phyloP scores from a whole-genome alignment of 1,140 invertebrate genomes.

The Ruditapes philippinarum region DNA sequence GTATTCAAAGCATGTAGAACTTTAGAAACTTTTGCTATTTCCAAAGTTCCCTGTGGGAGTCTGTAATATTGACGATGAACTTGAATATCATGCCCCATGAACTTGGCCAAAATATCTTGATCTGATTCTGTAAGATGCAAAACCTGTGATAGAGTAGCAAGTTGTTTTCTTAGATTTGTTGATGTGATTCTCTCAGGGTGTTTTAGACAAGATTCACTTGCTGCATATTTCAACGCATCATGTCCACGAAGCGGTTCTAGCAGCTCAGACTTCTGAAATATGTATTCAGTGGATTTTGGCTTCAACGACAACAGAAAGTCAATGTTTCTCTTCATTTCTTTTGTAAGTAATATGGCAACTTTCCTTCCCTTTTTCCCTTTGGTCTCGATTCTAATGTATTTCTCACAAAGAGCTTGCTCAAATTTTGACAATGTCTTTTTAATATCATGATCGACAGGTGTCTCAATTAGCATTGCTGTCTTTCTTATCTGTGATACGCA shows the following conservation, averaged over 20 bases:
- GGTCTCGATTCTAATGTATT: slow-evolving; percentile 23
- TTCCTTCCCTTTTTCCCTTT: slow-evolving; percentile 56
- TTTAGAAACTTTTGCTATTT: too few relatives aligned
- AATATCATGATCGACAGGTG: neutral
- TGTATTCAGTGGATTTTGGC: neutral
- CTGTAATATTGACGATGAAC: too few relatives aligned
- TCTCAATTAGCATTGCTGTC: neutral
- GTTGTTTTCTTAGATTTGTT: too few relatives aligned
- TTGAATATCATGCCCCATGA: too few relatives aligned
- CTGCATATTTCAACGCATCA: neutral
- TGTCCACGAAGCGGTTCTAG: neutral
- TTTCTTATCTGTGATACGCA: neutral
- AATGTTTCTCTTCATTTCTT: slow-evolving; percentile 28
- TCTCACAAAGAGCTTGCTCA: slow-evolving; percentile 30
- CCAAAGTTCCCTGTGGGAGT: too few relatives aligned
- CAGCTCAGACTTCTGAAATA: neutral
- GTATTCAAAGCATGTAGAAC: too few relatives aligned
- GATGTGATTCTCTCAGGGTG: neutral
- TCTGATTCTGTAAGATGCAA: too few relatives aligned
- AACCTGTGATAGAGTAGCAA: too few relatives aligned
- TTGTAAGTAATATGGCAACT: too few relatives aligned
- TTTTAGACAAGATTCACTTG: neutral
- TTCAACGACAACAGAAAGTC: neutral
- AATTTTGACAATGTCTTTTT: slow-evolving; percentile 34
- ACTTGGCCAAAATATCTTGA: too few relatives aligned